phyloP scores from a whole-genome alignment of 2,888 invertebrate genomes.

The Pardosa pseudoannulata region DNA sequence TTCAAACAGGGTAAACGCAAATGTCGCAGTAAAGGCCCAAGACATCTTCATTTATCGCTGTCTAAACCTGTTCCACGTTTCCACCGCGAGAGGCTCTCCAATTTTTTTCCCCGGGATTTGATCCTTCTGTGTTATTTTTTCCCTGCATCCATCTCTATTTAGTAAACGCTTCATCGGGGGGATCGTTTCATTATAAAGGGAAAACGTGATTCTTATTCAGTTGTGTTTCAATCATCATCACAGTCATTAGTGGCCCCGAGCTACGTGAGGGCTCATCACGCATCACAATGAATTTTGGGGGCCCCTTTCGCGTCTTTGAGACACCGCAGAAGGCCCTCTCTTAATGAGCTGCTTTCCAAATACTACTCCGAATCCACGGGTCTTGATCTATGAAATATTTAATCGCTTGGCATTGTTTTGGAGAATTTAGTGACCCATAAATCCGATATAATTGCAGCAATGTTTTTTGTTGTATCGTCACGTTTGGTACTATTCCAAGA shows the following conservation, averaged over 20 bases:
- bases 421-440: neutral
- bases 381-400: neutral
- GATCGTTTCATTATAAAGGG: conserved; percentile 54
- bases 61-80: conserved; percentile 50
- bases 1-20: conserved; percentile 32
- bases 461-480: neutral
- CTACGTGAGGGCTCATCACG: conserved; percentile 26
- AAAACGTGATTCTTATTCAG: conserved; percentile 65
- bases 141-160: conserved; percentile 58
- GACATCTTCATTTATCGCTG: conserved; percentile 61
- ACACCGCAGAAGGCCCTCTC: neutral
- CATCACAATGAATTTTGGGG: conserved; percentile 32
- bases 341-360: conserved; percentile 18
- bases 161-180: conserved; percentile 64
- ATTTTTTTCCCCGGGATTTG: neutral
- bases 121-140: conserved; percentile 20
- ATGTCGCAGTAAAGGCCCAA: conserved; percentile 19
- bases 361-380: neutral
- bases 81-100: conserved; percentile 4
- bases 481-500: neutral
- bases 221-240: conserved; percentile 64
- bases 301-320: conserved; percentile 9
- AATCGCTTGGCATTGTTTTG: neutral
- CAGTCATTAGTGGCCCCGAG: conserved; percentile 51
- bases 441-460: neutral